Conservation (phyloP, 2,113 vertebrate genomes). For the Notechis scutatus region DNA sequence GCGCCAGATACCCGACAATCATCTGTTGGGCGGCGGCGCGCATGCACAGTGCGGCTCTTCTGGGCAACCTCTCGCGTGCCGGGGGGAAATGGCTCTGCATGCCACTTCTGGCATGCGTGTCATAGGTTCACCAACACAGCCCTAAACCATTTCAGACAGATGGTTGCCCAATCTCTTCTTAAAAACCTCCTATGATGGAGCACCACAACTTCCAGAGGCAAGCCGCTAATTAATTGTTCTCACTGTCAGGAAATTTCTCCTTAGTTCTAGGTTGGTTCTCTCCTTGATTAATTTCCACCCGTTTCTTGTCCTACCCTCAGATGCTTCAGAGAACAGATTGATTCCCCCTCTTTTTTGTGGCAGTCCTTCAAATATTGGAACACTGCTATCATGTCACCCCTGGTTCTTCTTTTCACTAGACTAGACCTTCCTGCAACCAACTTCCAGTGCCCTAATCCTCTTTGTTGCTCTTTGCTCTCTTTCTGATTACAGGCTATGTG, state of each 20-base stretch:
- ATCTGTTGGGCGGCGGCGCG: too few relatives aligned
- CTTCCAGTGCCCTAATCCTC: background rate
- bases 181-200: background rate
- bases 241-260: background rate
- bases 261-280: background rate
- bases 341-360: background rate
- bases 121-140: too few relatives aligned
- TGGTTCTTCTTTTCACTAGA: background rate
- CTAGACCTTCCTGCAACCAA: background rate
- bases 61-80: too few relatives aligned
- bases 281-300: background rate
- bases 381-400: background rate
- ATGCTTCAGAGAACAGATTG: background rate
- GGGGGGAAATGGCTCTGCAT: too few relatives aligned
- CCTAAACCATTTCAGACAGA: background rate
- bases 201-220: background rate
- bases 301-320: background rate
- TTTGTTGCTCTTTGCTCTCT: background rate
- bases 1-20: too few relatives aligned
- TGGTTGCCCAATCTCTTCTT: background rate
- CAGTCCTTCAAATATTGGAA: background rate
- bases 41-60: too few relatives aligned
- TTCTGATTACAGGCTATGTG: background rate
- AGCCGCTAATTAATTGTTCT: background rate
- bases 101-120: too few relatives aligned